phyloP scores from a whole-genome alignment of 2,888 invertebrate genomes.

The Siphlonurus alternatus region DNA sequence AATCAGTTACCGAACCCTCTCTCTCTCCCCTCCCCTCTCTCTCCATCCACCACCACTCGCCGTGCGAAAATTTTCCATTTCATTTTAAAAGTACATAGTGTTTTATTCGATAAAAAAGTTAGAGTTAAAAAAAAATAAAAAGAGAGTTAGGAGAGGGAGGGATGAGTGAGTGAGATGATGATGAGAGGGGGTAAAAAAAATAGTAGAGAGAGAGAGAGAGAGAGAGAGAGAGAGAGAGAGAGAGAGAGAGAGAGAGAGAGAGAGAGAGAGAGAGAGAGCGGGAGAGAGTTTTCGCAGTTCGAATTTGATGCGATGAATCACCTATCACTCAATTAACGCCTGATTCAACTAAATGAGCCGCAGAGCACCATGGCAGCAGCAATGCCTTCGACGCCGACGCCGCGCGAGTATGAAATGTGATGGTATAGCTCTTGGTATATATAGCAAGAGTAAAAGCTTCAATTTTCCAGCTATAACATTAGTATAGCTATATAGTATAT shows the following conservation, averaged over 20 bases:
- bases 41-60: too few species aligned
- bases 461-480: too few species aligned
- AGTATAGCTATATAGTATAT: too few species aligned
- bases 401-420: background rate
- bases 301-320: conserved; percentile 7
- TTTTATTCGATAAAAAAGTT: background rate
- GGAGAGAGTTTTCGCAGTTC: too few species aligned
- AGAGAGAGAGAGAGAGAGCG: background rate
- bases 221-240: background rate
- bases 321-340: conserved; percentile 8
- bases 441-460: too few species aligned
- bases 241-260: background rate
- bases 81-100: background rate
- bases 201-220: background rate
- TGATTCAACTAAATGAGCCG: conserved; percentile 8
- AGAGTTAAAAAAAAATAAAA: background rate
- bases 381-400: background rate
- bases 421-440: background rate
- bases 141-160: background rate
- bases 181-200: background rate
- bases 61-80: conserved; percentile 15
- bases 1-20: conserved; percentile 15
- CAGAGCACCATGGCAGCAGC: background rate
- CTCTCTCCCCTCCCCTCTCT: too few species aligned
- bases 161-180: background rate